Conservation (phyloP, 2,113 vertebrate species). For the Cryptotis parvus region DNA sequence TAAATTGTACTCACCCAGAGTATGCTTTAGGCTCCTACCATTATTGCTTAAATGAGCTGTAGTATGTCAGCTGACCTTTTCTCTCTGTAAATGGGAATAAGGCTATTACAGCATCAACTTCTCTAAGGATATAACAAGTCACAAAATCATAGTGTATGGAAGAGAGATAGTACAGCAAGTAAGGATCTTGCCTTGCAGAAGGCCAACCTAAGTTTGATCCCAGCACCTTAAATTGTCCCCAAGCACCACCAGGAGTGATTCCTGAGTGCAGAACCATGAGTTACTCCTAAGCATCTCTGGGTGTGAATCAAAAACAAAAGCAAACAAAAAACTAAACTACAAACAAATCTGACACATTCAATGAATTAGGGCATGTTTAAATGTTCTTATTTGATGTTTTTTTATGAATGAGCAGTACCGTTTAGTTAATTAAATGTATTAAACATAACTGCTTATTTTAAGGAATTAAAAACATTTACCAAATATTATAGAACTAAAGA, state of each 20-base stretch:
- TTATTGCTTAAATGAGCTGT: neutral
- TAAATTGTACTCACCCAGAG: neutral
- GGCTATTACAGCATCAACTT: neutral
- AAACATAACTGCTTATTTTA: neutral
- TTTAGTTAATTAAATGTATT: neutral
- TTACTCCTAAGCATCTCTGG: too few relatives aligned
- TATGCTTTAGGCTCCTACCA: neutral
- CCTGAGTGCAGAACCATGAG: too few relatives aligned
- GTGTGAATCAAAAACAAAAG: too few relatives aligned
- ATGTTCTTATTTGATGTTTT: neutral
- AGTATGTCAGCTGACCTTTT: neutral
- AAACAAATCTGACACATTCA: neutral
- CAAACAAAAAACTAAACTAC: too few relatives aligned
- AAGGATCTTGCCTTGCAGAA: too few relatives aligned
- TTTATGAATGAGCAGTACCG: neutral
- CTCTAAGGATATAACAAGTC: neutral
- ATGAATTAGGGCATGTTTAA: neutral
- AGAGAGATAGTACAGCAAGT: too few relatives aligned
- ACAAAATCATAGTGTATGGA: neutral
- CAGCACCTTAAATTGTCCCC: too few relatives aligned
- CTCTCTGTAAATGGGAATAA: neutral
- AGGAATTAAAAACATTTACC: neutral
- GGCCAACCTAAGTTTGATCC: too few relatives aligned
- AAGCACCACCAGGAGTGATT: too few relatives aligned
- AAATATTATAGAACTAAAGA: neutral